phyloP scores from a whole-genome alignment of 2,113 vertebrate species.

The Zootoca vivipara region DNA sequence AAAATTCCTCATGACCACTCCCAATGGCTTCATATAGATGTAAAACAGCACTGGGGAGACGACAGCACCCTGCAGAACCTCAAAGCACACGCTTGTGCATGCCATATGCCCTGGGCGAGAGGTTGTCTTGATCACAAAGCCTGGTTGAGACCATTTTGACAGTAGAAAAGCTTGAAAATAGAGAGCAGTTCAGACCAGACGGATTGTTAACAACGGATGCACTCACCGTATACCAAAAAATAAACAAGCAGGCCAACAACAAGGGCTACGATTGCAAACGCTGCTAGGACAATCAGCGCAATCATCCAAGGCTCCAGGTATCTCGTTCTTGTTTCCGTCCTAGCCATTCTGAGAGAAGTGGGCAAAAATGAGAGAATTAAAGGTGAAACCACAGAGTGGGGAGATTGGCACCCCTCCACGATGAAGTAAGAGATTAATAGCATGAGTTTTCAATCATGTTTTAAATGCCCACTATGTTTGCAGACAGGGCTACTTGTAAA shows the following conservation, averaged over 20 bases:
- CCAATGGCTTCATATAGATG: no score
- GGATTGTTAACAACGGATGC: background rate
- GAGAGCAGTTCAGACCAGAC: background rate
- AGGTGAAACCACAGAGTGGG: background rate
- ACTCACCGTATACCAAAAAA: conserved; percentile 71
- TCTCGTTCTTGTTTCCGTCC: conserved; percentile 36
- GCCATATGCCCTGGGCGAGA: accelerated
- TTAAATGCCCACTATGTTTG: background rate
- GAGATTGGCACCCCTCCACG: background rate
- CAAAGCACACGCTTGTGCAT: no score
- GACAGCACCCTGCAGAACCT: no score
- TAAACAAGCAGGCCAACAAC: conserved; percentile 65
- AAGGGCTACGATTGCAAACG: conserved; percentile 59
- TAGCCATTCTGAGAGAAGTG: conserved; percentile 40
- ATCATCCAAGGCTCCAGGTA: conserved; percentile 68
- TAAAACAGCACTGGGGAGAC: no score
- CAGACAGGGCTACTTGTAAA: no score
- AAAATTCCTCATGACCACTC: no score
- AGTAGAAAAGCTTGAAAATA: background rate
- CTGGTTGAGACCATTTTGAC: background rate
- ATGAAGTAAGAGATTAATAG: background rate
- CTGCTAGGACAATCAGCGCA: conserved; percentile 34
- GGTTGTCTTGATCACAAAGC: background rate
- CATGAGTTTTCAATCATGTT: background rate
- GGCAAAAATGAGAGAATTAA: conserved; percentile 7